phyloP scores from a whole-genome alignment of 2,797 vertebrate species.

The Dipus sagitta region DNA sequence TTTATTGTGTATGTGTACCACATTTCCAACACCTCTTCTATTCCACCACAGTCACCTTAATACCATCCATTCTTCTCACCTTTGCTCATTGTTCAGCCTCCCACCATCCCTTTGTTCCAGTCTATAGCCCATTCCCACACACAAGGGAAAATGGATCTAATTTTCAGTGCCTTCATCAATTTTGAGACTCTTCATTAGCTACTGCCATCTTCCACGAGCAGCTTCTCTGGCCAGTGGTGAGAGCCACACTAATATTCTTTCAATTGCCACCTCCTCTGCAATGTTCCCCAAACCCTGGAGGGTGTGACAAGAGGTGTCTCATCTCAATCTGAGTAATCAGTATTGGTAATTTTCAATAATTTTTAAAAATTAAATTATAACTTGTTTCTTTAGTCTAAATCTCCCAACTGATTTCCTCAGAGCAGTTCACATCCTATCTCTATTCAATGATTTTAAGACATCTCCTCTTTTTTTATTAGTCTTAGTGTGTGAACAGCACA shows the following conservation, averaged over 20 bases:
- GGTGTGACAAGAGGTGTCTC: too few species aligned
- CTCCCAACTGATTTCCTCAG: neutral
- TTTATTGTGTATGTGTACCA: too few species aligned
- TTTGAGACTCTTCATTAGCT: too few species aligned
- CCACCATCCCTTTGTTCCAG: neutral
- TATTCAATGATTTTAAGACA: accelerated
- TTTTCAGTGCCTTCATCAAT: too few species aligned
- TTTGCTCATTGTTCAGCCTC: neutral
- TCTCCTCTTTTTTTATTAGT: neutral
- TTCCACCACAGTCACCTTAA: neutral
- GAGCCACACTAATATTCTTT: too few species aligned
- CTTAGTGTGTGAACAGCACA: too few species aligned
- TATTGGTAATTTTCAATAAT: too few species aligned
- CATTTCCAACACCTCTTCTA: neutral
- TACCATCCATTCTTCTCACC: neutral
- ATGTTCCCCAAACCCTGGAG: too few species aligned
- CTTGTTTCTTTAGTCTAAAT: neutral
- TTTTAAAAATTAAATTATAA: neutral
- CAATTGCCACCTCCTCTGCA: too few species aligned
- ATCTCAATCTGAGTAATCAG: too few species aligned
- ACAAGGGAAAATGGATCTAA: neutral
- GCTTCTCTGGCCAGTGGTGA: too few species aligned
- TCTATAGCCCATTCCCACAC: neutral
- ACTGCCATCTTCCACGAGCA: too few species aligned
- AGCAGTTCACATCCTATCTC: neutral